phyloP scores from a whole-genome alignment of 2,113 vertebrate genomes.

The Notarius quadriscutis region DNA sequence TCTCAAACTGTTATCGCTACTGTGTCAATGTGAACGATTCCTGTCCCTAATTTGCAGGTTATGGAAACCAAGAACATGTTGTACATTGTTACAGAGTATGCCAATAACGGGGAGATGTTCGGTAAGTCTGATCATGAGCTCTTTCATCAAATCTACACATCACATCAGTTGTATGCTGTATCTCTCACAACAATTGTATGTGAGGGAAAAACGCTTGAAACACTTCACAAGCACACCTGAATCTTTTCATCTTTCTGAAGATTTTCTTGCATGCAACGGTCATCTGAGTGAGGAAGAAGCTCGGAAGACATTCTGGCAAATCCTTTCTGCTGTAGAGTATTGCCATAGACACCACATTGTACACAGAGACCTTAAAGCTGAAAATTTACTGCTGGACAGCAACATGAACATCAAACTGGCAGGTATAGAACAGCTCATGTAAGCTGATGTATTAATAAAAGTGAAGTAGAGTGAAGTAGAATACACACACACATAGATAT shows the following conservation, averaged over 20 bases:
- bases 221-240: not conserved
- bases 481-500: not conserved
- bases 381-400: constrained; percentile 82
- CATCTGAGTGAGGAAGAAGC: constrained; percentile 81
- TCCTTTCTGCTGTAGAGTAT: constrained; percentile 83
- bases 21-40: not conserved
- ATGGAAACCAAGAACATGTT: constrained; percentile 89
- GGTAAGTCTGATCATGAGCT: constrained; percentile 70
- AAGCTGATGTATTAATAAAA: not conserved
- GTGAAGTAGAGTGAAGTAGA: too few species aligned
- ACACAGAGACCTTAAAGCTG: constrained; percentile 84
- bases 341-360: constrained; percentile 81
- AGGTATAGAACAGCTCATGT: constrained; percentile 64
- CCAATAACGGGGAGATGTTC: constrained; percentile 85
- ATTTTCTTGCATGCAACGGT: constrained; percentile 83
- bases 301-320: constrained; percentile 85
- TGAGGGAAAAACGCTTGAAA: not conserved
- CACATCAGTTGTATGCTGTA: not conserved
- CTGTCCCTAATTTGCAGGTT: constrained; percentile 69
- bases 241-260: constrained; percentile 58
- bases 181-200: not conserved
- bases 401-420: constrained; percentile 91
- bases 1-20: not conserved
- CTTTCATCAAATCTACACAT: not conserved
- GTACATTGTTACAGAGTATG: constrained; percentile 86